These are phyloP conservation scores for Osmerus eperlanus DNA, from an alignment of 2,113 vertebrate species.

Conservation along the genomic window DNA sequence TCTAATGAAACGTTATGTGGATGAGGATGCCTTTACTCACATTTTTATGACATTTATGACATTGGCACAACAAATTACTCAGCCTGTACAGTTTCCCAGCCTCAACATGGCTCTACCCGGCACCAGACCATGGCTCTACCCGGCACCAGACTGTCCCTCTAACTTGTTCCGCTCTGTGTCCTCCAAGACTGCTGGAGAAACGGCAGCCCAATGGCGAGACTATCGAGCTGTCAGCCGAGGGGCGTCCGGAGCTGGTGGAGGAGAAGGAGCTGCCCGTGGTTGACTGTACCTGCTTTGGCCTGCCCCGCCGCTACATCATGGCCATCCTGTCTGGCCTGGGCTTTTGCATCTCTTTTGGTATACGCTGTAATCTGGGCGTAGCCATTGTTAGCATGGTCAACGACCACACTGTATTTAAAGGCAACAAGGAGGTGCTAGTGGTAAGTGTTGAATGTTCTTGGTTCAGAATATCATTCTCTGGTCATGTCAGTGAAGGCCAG, in stretches of 20 bases:
- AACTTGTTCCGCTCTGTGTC: neutral
- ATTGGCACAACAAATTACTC: too few relatives aligned
- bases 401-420: slow-evolving; percentile 82
- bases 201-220: slow-evolving; percentile 84
- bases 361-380: slow-evolving; percentile 91
- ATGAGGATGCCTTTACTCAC: too few relatives aligned
- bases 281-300: slow-evolving; percentile 89
- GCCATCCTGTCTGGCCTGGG: slow-evolving; percentile 90
- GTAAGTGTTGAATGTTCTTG: slow-evolving; percentile 54
- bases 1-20: too few relatives aligned
- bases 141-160: neutral
- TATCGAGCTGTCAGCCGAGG: slow-evolving; percentile 84
- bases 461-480: neutral
- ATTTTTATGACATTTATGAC: too few relatives aligned
- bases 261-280: slow-evolving; percentile 85
- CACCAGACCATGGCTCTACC: too few relatives aligned
- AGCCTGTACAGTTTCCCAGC: too few relatives aligned
- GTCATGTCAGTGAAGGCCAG: neutral
- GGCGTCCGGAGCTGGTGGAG: slow-evolving; percentile 78
- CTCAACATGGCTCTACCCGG: too few relatives aligned
- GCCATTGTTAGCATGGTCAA: slow-evolving; percentile 97
- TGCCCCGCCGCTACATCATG: slow-evolving; percentile 89
- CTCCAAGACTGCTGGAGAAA: slow-evolving; percentile 74
- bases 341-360: slow-evolving; percentile 94
- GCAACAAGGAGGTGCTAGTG: slow-evolving; percentile 84